A percentile compares a stretch with the other conserved stretches of the same genome.
Conservation (phyloP, 2,113 vertebrate genomes). For the Rafetus swinhoei region DNA sequence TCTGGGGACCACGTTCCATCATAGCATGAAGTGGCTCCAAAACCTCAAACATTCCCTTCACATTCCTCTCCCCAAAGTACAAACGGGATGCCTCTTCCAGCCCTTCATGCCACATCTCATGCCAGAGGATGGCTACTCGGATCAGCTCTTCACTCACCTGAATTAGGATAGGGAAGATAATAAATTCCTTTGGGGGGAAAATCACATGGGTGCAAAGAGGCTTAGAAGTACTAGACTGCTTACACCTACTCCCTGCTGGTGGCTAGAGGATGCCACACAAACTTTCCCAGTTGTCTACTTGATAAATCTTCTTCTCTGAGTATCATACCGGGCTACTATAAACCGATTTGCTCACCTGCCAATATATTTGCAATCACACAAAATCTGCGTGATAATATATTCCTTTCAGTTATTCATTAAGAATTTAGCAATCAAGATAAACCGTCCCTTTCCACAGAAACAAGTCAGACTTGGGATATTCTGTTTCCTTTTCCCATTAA, state of each 20-base stretch:
- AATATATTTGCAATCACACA: neutral
- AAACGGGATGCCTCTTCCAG: slow-evolving; percentile 96
- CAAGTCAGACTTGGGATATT: neutral
- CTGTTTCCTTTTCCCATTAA: slow-evolving; percentile 2
- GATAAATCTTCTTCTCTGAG: neutral
- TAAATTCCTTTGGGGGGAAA: accelerated
- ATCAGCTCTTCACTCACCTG: slow-evolving; percentile 99
- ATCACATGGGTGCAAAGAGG: accelerated
- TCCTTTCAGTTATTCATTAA: neutral
- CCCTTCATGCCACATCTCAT: slow-evolving; percentile 99
- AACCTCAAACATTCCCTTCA: slow-evolving; percentile 99
- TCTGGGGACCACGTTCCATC: slow-evolving; percentile 99
- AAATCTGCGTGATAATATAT: neutral
- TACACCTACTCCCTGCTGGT: neutral
- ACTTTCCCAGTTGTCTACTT: neutral
- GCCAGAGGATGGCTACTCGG: slow-evolving; percentile 97
- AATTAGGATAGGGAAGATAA: neutral
- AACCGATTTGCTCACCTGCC: neutral
- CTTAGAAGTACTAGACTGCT: neutral
- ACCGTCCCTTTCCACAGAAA: neutral
- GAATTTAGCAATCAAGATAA: neutral
- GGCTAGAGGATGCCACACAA: slow-evolving; percentile 44
- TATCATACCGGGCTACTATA: neutral
- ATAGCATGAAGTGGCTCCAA: slow-evolving; percentile 97
- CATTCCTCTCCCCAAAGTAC: slow-evolving; percentile 97